These are phyloP conservation scores for Bos indicus DNA, from an alignment of 2,113 vertebrate species.

Conservation along the genomic window DNA sequence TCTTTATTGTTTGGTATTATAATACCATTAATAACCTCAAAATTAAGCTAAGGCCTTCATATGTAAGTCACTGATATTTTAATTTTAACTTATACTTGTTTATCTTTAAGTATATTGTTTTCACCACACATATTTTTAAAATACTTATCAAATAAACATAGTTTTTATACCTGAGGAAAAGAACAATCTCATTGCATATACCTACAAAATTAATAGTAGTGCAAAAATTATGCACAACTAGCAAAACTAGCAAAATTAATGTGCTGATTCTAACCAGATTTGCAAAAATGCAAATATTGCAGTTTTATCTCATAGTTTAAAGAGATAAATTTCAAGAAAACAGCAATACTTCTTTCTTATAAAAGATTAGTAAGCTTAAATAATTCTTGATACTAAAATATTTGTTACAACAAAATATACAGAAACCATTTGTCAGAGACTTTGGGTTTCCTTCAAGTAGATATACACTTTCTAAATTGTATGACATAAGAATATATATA, in stretches of 20 bases:
- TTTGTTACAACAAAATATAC: slow-evolving; percentile 60
- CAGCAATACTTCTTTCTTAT: slow-evolving; percentile 62
- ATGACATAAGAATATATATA: background rate
- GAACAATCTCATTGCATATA: slow-evolving; percentile 51
- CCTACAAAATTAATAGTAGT: slow-evolving; percentile 64
- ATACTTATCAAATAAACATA: background rate
- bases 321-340: slow-evolving; percentile 77
- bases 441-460: background rate
- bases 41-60: background rate
- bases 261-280: slow-evolving; percentile 77
- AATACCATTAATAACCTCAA: background rate
- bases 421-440: background rate
- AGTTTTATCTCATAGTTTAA: slow-evolving; percentile 73
- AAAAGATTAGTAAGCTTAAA: slow-evolving; percentile 72
- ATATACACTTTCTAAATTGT: background rate
- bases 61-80: background rate
- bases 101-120: slow-evolving; percentile 39
- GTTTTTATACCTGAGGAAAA: slow-evolving; percentile 68
- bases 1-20: background rate
- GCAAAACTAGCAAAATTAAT: slow-evolving; percentile 78
- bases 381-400: slow-evolving; percentile 71
- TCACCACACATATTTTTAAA: background rate
- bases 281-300: slow-evolving; percentile 80
- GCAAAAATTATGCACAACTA: slow-evolving; percentile 74
- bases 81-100: background rate